Evolutionary conservation across 2,888 invertebrate genomes (phyloP).

Genomic region (Syrista parreyssii): DNA sequence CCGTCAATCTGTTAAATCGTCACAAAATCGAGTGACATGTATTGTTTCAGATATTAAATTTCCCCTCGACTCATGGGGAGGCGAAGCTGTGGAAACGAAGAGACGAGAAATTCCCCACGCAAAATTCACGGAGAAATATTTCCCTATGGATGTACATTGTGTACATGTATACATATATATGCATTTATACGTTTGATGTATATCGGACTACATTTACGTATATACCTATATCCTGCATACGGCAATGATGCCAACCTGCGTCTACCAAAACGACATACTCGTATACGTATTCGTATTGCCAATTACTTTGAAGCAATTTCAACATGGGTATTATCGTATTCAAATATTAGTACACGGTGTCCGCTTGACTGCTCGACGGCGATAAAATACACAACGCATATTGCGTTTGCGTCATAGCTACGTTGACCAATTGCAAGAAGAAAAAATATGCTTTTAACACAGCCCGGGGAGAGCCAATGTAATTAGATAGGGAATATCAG

Average conservation of each 20-base stretch:
- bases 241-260: background rate
- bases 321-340: background rate
- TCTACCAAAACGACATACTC: background rate
- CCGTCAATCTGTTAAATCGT: background rate
- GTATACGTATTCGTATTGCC: background rate
- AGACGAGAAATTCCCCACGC: background rate
- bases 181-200: background rate
- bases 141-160: background rate
- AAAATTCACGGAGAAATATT: background rate
- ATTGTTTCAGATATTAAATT: constrained; percentile 46
- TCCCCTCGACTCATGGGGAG: constrained; percentile 13
- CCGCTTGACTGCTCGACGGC: background rate
- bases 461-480: background rate
- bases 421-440: background rate
- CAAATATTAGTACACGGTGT: background rate
- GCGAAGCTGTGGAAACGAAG: background rate
- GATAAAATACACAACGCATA: background rate
- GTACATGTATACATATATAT: too few species aligned
- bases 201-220: background rate
- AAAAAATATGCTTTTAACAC: background rate
- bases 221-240: background rate
- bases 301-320: background rate
- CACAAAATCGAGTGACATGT: background rate
- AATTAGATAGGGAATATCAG: background rate
- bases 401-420: background rate